phyloP scores from a whole-genome alignment of 2,888 invertebrate species.

The Formica aserva region DNA sequence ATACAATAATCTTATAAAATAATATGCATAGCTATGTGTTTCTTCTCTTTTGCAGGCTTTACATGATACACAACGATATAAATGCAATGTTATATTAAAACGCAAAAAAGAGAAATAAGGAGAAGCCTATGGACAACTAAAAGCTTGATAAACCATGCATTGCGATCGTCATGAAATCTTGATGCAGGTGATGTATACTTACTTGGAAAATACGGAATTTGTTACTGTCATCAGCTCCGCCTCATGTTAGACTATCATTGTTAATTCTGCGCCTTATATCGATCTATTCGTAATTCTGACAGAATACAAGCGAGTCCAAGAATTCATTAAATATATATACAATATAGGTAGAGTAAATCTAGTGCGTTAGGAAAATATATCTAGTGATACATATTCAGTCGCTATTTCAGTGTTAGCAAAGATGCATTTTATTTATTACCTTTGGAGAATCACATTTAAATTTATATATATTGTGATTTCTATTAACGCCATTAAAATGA shows the following conservation, averaged over 20 bases:
- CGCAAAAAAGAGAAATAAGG: background rate
- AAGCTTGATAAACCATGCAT: background rate
- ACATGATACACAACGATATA: background rate
- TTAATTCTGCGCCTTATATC: background rate
- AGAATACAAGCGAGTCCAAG: background rate
- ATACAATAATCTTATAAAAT: conserved; percentile 10
- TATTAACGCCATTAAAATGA: too few species aligned
- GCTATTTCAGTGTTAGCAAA: background rate
- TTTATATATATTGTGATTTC: background rate
- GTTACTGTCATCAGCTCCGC: background rate
- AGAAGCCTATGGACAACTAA: background rate
- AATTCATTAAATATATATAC: conserved; percentile 13
- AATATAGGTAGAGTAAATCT: background rate
- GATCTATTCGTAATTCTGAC: background rate
- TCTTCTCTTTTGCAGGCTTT: background rate
- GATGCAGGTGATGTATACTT: background rate
- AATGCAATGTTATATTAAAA: background rate
- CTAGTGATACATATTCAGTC: background rate
- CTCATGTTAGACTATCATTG: background rate
- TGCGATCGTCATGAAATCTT: conserved; percentile 36
- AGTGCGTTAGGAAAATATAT: background rate
- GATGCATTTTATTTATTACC: background rate
- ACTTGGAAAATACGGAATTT: conserved; percentile 8
- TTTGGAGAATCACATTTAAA: background rate
- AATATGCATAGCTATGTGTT: background rate